phyloP scores from a whole-genome alignment of 2,888 invertebrate genomes.

The Cephus nigrinus region DNA sequence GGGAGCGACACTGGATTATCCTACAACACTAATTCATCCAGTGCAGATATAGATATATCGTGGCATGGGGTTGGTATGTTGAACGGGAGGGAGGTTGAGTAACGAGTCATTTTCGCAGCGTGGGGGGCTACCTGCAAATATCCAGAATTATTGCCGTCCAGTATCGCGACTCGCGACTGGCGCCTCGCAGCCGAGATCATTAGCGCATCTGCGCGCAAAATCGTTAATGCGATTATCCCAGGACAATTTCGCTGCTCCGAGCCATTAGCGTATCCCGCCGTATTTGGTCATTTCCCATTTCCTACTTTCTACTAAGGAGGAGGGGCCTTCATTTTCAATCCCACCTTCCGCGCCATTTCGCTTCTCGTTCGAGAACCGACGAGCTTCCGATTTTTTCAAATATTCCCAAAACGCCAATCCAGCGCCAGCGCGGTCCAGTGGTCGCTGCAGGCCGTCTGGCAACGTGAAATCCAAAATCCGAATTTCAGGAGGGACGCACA shows the following conservation, averaged over 20 bases:
- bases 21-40: not conserved
- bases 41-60: not conserved
- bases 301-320: no score
- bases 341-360: not conserved
- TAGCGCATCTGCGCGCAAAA: slow-evolving; percentile 36
- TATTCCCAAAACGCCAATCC: not conserved
- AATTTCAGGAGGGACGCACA: not conserved
- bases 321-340: not conserved
- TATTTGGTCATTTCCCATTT: not conserved
- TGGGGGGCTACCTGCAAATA: not conserved
- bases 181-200: slow-evolving; percentile 30
- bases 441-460: not conserved
- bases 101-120: not conserved
- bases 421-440: not conserved
- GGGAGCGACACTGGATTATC: not conserved
- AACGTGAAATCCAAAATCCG: not conserved
- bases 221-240: slow-evolving; percentile 44
- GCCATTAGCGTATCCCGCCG: not conserved
- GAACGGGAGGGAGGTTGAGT: not conserved
- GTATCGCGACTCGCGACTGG: not conserved
- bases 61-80: not conserved
- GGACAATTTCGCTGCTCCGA: not conserved
- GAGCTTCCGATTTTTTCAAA: not conserved
- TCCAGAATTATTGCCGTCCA: not conserved
- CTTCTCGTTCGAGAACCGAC: not conserved